These are phyloP conservation scores for Portunus trituberculatus DNA, from an alignment of 1,140 invertebrate genomes.

Conservation along the genomic window DNA sequence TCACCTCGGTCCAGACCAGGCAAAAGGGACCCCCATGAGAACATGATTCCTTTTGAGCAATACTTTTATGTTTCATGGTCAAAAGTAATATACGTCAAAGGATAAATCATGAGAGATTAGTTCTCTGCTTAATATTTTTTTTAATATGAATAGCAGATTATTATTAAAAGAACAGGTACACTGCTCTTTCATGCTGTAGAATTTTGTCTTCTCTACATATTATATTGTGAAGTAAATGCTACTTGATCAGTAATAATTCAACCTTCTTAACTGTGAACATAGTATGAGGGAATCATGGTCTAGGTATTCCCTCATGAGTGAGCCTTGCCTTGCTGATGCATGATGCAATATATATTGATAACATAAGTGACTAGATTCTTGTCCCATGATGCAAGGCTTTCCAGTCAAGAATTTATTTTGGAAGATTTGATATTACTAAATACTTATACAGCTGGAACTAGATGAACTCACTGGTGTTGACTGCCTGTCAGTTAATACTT, in stretches of 20 bases:
- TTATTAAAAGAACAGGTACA: too few relatives aligned
- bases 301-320: constrained; percentile 59
- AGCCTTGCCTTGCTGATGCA: constrained; percentile 56
- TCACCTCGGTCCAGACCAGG: constrained; percentile 63
- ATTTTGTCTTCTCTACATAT: neutral
- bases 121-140: too few relatives aligned
- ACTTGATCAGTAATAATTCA: neutral
- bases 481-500: neutral
- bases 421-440: too few relatives aligned
- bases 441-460: neutral
- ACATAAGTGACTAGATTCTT: constrained; percentile 24
- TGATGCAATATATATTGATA: neutral
- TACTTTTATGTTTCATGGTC: neutral
- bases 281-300: constrained; percentile 61
- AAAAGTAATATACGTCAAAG: neutral
- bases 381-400: neutral
- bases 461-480: neutral
- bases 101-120: too few relatives aligned
- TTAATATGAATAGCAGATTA: neutral
- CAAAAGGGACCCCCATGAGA: constrained; percentile 51
- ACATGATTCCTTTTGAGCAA: constrained; percentile 58
- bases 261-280: neutral
- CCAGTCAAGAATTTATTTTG: neutral
- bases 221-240: neutral
- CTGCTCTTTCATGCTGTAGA: neutral